Evolutionary conservation across 1,140 invertebrate species (phyloP).

Genomic region (Meloidogyne exigua): DNA sequence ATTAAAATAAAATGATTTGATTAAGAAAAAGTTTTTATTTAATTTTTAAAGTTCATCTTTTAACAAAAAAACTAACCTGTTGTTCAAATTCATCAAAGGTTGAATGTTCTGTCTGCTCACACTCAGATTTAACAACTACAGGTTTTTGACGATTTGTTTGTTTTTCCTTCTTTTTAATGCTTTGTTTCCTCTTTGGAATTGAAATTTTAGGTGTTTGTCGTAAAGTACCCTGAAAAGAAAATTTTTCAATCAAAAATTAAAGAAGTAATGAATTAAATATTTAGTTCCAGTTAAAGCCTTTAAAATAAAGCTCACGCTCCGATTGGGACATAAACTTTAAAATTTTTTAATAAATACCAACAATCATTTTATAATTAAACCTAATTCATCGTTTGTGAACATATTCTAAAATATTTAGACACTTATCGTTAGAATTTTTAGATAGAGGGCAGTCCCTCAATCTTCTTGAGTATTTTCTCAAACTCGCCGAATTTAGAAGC

Average conservation of each 20-base stretch:
- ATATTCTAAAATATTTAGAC: neutral
- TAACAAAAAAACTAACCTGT: neutral
- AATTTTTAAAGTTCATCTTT: neutral
- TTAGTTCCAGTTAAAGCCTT: too few species aligned
- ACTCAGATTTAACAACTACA: neutral
- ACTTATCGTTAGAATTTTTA: neutral
- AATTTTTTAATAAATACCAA: neutral
- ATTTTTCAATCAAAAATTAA: neutral
- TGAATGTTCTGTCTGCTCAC: neutral
- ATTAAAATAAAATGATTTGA: neutral
- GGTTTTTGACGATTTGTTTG: neutral
- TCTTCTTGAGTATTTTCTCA: neutral
- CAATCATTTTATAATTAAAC: neutral
- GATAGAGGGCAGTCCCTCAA: neutral
- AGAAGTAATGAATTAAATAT: neutral
- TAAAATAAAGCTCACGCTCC: neutral
- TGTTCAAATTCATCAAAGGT: neutral
- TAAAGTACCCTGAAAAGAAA: neutral
- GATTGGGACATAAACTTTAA: neutral
- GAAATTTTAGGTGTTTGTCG: neutral
- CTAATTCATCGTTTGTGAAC: neutral
- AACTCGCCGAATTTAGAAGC: neutral
- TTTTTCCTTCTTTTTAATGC: neutral
- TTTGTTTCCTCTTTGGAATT: constrained; percentile 1
- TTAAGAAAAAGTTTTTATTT: neutral